Evolutionary conservation across 2,888 invertebrate genomes (phyloP), one percentile per base, ranked within the genome.

Genomic region (Chalcosyrphus nemorum): DNA sequence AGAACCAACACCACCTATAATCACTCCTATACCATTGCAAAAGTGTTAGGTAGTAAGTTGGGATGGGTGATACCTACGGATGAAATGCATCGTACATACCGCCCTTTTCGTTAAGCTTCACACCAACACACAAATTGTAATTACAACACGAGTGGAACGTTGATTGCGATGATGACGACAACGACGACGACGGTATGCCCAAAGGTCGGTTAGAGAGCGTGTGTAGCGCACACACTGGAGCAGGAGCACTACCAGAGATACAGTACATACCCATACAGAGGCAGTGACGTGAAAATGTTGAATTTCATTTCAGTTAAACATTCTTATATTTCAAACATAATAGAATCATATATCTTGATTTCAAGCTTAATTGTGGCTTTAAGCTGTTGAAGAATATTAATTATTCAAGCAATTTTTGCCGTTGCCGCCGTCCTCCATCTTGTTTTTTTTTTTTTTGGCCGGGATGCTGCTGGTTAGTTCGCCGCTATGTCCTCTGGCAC

Each of bases 351-450:
- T 80, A 81, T 86, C 86, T 86, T 85, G 86, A 86, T 86, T 86
- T 86, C 78, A 57, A 80, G 86, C 86, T 86, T 86, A 86, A 86
- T 86, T 86, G 86, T 78, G 85, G 85, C 86, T 86, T 85, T 76
- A 86, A 85, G 86, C 86, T 85, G 86, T 86, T 86, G 86, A 85
- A 80, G 84, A 86, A 85, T 86, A 86, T 86, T 86, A 86, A 86
- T 86, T 86, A 86, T 86, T 86, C 86, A 81, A 71, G 80, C 81
- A 86, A 86, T 65, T 81, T 78, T 86, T 86, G 50, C 86, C 76
- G 56, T 11, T 56, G n/a, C n/a, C n/a, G n/a, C n/a, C n/a, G n/a
- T n/a, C n/a, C n/a, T n/a, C n/a, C n/a, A n/a, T n/a, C n/a, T n/a
- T n/a, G 38, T 52, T 47, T 47, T 47, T 27, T 29, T 61, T 52